A percentile compares a stretch with the other conserved stretches of the same genome.
These are phyloP conservation scores for Illadopsis cleaveri DNA, from an alignment of 2,113 vertebrate genomes.

Conservation along the genomic window DNA sequence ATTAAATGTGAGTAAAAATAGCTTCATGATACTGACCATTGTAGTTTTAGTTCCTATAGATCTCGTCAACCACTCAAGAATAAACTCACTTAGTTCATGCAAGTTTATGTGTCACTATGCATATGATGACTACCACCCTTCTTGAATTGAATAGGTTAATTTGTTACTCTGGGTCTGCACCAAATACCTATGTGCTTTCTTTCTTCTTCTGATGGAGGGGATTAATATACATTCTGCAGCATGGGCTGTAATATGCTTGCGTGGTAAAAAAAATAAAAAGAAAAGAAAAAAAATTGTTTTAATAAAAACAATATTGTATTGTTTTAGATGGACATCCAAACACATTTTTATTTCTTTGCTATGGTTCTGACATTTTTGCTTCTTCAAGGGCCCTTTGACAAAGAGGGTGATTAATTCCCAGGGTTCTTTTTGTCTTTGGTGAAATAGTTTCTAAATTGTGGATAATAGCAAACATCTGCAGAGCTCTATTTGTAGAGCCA, in stretches of 20 bases:
- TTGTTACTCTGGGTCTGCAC: background rate
- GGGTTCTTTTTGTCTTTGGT: background rate
- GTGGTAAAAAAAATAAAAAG: background rate
- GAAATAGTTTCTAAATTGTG: constrained; percentile 43
- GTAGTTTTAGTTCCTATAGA: background rate
- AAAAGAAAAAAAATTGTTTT: background rate
- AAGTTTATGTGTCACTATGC: background rate
- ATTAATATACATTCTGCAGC: background rate
- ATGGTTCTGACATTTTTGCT: background rate
- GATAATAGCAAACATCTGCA: constrained; percentile 54
- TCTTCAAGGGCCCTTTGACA: background rate
- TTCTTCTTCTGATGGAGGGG: background rate
- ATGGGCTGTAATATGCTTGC: background rate
- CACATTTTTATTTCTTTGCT: background rate
- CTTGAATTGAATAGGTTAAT: background rate
- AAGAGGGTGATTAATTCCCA: background rate
- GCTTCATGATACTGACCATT: background rate
- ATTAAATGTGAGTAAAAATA: background rate
- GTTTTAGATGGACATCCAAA: background rate
- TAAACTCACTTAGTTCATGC: background rate
- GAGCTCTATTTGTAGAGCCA: constrained; percentile 28
- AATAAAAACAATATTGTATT: background rate
- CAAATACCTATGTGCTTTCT: background rate
- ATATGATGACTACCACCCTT: background rate
- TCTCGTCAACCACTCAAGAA: background rate